Evolutionary conservation across 2,888 invertebrate genomes (phyloP), one percentile per base, ranked within the genome.

Genomic region (Watsonalla cultraria): DNA sequence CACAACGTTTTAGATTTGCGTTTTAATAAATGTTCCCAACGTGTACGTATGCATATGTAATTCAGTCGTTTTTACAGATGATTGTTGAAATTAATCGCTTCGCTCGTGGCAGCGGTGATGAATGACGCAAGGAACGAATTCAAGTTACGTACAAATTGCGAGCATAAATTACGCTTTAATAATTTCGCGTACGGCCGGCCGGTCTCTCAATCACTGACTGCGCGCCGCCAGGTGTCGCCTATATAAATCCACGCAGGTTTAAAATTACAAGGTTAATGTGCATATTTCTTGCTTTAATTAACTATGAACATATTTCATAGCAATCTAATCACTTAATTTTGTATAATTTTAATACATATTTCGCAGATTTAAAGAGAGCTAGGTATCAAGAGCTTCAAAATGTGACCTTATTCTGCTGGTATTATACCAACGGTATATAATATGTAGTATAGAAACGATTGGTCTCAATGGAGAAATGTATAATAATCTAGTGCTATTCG

Each of bases 131-230:
- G 85, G 82, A 87, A 82, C 80, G 80, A 87, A 86, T 88, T 82
- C 82, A 84, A 86, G 85, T 83, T 77, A 80, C 84, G 84, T 85
- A 86, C 85, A 89, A 89, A 90, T 88, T 89, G 86, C 86, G 80
- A 78, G 84, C 85, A 90, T 90, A 89, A 89, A 88, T 90, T 88
- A 86, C 81, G 78, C 81, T 87, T 86, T 87, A 88, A 87, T 88
- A 87, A 89, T 89, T 85, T 82, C 81, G 80, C 80, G 81, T 84
- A 83, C 86, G 80, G 81, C 76, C 79, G 65, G 67, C 64, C 64
- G 74, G 75, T 70, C 82, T 76, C 82, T 84, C 84, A 78, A 82
- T 82, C 82, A 82, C 78, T 65, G 70, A 69, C 68, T 64, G 60
- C 69, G 68, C 66, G 61, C 68, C 69, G 69, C 78, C 89, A 88